Evolutionary conservation across 2,888 invertebrate genomes (phyloP).

Genomic region (Amphiduros pacificus): DNA sequence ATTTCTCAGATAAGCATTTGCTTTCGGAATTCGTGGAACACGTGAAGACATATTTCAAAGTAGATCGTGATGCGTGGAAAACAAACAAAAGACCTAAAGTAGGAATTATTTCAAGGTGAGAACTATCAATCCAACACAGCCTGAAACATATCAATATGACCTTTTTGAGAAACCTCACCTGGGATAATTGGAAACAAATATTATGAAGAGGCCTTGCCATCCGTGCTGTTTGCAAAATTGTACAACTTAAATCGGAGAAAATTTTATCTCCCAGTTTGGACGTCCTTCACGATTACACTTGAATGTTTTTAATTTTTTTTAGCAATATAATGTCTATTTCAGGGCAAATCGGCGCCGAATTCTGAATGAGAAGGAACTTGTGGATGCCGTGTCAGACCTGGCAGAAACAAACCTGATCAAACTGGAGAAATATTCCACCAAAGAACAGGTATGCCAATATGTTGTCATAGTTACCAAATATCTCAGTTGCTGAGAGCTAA

Average conservation of each 20-base stretch:
- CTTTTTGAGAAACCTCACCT: no score
- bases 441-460: constrained; percentile 34
- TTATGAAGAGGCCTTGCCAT: no score
- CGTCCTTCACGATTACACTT: no score
- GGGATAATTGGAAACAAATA: no score
- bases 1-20: no score
- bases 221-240: neutral
- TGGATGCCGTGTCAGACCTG: constrained; percentile 30
- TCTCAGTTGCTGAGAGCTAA: no score
- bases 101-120: neutral
- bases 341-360: constrained; percentile 35
- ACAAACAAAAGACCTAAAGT: neutral
- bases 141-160: no score
- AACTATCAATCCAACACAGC: no score
- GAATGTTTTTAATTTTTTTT: no score
- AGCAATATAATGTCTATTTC: neutral
- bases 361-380: constrained; percentile 38
- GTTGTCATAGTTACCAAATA: neutral
- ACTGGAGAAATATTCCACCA: constrained; percentile 32
- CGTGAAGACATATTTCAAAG: neutral
- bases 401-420: constrained; percentile 33
- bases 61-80: neutral
- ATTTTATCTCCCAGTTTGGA: neutral
- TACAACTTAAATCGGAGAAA: neutral
- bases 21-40: neutral